Evolutionary conservation across 1,140 invertebrate genomes (phyloP).

Genomic region (Dreissena rostriformis): DNA sequence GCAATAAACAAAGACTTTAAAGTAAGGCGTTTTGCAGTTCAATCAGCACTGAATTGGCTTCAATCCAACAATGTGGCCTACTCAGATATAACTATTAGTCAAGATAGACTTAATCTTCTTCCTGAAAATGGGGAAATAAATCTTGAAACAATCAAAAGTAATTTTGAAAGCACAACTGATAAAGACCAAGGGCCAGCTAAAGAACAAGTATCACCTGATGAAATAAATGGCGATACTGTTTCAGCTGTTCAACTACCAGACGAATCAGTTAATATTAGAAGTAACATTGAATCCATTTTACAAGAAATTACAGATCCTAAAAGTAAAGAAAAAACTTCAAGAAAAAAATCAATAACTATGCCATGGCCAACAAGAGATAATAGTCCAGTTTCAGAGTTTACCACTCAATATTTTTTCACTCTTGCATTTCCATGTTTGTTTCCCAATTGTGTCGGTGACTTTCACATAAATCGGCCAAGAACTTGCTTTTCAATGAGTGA

Average conservation of each 20-base stretch:
- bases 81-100: slow-evolving; percentile 39
- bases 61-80: slow-evolving; percentile 49
- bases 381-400: slow-evolving; percentile 56
- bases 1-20: slow-evolving; percentile 47
- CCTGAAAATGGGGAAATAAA: slow-evolving; percentile 18
- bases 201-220: slow-evolving; percentile 32
- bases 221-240: slow-evolving; percentile 2
- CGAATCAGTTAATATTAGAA: slow-evolving; percentile 27
- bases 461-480: slow-evolving; percentile 52
- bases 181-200: slow-evolving; percentile 52
- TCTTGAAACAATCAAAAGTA: slow-evolving; percentile 31
- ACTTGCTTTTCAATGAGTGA: slow-evolving; percentile 49
- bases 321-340: background rate
- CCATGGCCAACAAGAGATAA: slow-evolving; percentile 55
- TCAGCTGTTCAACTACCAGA: slow-evolving; percentile 50
- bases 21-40: slow-evolving; percentile 34
- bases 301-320: slow-evolving; percentile 37
- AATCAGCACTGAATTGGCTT: slow-evolving; percentile 45
- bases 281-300: slow-evolving; percentile 40
- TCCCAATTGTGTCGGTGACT: slow-evolving; percentile 50
- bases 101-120: slow-evolving; percentile 44
- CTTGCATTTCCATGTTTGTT: slow-evolving; percentile 58
- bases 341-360: slow-evolving; percentile 24
- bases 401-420: slow-evolving; percentile 54
- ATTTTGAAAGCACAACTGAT: background rate